Conservation (phyloP, 2,113 vertebrate genomes). For the Tricholaema leucomelas region DNA sequence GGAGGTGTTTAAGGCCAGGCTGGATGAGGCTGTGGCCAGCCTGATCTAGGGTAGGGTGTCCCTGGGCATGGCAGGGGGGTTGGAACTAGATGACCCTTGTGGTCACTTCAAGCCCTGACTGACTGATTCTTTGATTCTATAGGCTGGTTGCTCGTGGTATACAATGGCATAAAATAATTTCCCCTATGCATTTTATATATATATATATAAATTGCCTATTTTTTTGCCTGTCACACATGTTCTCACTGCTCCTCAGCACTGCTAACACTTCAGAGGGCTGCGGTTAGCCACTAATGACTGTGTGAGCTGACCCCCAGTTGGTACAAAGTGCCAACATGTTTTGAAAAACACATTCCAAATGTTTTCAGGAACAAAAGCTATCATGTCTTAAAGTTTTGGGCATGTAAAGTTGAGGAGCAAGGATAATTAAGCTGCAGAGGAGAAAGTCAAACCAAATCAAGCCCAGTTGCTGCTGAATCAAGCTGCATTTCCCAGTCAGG, state of each 20-base stretch:
- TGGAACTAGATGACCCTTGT: too few relatives aligned
- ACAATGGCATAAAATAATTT: neutral
- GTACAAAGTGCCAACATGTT: neutral
- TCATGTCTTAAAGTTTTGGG: neutral
- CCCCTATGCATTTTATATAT: neutral
- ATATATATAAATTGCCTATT: neutral
- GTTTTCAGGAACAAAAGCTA: neutral
- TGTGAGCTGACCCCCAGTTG: neutral
- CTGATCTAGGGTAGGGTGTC: too few relatives aligned
- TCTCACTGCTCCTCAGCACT: neutral
- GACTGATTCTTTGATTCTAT: too few relatives aligned
- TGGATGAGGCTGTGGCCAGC: too few relatives aligned
- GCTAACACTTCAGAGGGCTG: neutral
- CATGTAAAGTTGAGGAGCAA: neutral
- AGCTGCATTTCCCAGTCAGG: neutral
- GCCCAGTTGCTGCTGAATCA: neutral
- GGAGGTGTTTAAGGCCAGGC: too few relatives aligned
- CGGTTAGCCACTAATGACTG: neutral
- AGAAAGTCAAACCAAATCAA: neutral
- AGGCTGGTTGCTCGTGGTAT: neutral
- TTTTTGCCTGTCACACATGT: neutral
- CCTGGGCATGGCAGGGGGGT: too few relatives aligned
- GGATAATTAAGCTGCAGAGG: neutral
- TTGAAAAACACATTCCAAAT: neutral
- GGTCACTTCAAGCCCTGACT: too few relatives aligned